These are phyloP conservation scores for Corbicula japonica DNA, from an alignment of 2,888 invertebrate species.

Conservation along the genomic window DNA sequence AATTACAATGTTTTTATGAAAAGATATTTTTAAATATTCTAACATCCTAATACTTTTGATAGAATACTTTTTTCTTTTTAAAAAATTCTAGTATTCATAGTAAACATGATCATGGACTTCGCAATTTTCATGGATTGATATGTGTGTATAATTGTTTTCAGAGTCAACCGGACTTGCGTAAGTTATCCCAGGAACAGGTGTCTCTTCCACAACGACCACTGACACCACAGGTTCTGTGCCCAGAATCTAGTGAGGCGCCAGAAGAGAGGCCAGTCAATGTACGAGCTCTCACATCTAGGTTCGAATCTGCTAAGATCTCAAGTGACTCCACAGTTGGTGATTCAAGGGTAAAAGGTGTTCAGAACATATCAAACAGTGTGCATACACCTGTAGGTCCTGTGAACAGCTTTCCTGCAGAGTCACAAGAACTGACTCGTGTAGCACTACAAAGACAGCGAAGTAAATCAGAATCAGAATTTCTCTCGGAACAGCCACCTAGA, in stretches of 20 bases:
- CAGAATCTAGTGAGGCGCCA: slow-evolving; percentile 36
- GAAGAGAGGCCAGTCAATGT: slow-evolving; percentile 70
- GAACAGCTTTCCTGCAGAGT: slow-evolving; percentile 28
- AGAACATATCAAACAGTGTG: slow-evolving; percentile 9
- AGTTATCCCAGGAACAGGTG: slow-evolving; percentile 41
- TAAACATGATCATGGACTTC: slow-evolving; percentile 5
- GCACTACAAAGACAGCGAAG: slow-evolving; percentile 72
- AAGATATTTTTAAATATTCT: no score
- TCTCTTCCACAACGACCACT: slow-evolving; percentile 54
- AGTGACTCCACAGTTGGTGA: slow-evolving; percentile 24
- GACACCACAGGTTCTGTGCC: slow-evolving; percentile 58
- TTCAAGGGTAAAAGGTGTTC: slow-evolving; percentile 14
- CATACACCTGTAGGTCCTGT: slow-evolving; percentile 25
- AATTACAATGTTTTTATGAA: no score
- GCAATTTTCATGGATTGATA: neutral
- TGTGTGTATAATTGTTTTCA: slow-evolving; percentile 33
- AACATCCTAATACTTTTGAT: no score
- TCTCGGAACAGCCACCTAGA: slow-evolving; percentile 66
- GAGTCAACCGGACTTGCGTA: slow-evolving; percentile 70
- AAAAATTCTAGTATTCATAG: no score
- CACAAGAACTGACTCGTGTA: slow-evolving; percentile 21
- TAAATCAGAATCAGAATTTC: slow-evolving; percentile 79
- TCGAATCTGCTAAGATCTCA: slow-evolving; percentile 67
- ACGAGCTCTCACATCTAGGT: slow-evolving; percentile 77
- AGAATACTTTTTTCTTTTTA: no score